Percentiles rank a stretch among this genome's conserved stretches.
These are phyloP conservation scores for Halcyon smyrnensis DNA, from an alignment of 2,797 vertebrate species.

Conservation along the genomic window DNA sequence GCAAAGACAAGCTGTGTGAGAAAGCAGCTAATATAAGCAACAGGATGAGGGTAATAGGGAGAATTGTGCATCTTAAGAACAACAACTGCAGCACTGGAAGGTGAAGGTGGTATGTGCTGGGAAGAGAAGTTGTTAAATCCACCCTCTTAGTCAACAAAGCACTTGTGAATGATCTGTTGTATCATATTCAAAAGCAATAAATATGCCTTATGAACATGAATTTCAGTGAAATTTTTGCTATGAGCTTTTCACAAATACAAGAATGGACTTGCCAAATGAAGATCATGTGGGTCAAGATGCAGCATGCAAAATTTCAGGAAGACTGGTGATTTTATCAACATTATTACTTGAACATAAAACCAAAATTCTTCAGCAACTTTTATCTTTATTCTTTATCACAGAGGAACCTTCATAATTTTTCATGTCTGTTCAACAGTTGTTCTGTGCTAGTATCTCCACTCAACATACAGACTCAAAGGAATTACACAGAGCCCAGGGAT, in stretches of 20 bases:
- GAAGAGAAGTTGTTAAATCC: not conserved
- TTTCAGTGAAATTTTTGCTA: not conserved
- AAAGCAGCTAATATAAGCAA: conserved; percentile 37
- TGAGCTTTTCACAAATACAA: not conserved
- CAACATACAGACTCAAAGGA: not conserved
- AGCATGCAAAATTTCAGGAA: not conserved
- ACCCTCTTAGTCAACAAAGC: not conserved
- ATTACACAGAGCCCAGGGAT: not conserved
- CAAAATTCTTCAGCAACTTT: not conserved
- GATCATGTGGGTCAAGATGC: not conserved
- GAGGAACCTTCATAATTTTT: not conserved
- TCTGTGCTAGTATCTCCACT: not conserved
- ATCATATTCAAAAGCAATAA: not conserved
- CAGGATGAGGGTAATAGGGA: conserved; percentile 45
- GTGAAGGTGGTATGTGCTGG: not conserved
- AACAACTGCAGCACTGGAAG: not conserved
- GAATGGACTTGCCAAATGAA: not conserved
- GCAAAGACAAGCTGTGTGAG: conserved; percentile 25
- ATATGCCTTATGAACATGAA: not conserved
- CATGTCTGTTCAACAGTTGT: not conserved
- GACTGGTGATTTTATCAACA: not conserved
- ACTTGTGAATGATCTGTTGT: not conserved
- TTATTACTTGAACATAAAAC: not conserved
- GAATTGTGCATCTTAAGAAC: not conserved
- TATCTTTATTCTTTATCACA: not conserved